Evolutionary conservation across 2,888 invertebrate genomes (phyloP).

Genomic region (Drepana falcataria): DNA sequence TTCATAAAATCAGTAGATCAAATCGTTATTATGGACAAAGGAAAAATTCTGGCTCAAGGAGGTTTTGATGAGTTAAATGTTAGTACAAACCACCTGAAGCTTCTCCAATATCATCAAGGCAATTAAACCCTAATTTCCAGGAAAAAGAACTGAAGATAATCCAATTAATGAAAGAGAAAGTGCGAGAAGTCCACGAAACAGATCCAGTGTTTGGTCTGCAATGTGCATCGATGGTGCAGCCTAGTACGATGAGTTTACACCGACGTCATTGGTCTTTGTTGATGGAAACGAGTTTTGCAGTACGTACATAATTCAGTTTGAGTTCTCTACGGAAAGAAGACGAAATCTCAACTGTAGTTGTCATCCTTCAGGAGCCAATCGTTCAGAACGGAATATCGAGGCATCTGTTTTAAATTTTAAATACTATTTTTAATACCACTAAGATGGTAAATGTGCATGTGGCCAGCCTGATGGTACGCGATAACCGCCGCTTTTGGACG

Average conservation of each 20-base stretch:
- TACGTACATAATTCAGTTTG: slow-evolving; percentile 20
- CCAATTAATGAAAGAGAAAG: slow-evolving; percentile 55
- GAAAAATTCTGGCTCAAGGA: slow-evolving; percentile 54
- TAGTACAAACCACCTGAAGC: slow-evolving; percentile 15
- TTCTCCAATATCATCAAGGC: too few relatives aligned
- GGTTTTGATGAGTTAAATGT: slow-evolving; percentile 57
- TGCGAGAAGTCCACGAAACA: slow-evolving; percentile 51
- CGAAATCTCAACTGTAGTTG: too few relatives aligned
- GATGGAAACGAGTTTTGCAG: slow-evolving; percentile 44
- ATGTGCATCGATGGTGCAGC: slow-evolving; percentile 31
- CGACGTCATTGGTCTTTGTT: slow-evolving; percentile 46
- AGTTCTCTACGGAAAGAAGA: too few relatives aligned
- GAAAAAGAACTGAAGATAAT: slow-evolving; percentile 54
- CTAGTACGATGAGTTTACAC: slow-evolving; percentile 48
- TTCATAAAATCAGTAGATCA: slow-evolving; percentile 84
- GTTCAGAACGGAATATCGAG: too few relatives aligned
- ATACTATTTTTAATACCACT: too few relatives aligned
- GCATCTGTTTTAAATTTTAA: too few relatives aligned
- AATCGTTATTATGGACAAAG: slow-evolving; percentile 65
- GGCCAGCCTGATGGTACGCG: too few relatives aligned
- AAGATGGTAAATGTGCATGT: too few relatives aligned
- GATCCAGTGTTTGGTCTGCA: slow-evolving; percentile 27
- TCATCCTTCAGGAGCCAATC: too few relatives aligned
- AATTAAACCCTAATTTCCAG: slow-evolving; percentile 21
- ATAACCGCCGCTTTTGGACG: too few relatives aligned